Conservation (phyloP, 2,113 vertebrate genomes). For the Petaurus breviceps region DNA sequence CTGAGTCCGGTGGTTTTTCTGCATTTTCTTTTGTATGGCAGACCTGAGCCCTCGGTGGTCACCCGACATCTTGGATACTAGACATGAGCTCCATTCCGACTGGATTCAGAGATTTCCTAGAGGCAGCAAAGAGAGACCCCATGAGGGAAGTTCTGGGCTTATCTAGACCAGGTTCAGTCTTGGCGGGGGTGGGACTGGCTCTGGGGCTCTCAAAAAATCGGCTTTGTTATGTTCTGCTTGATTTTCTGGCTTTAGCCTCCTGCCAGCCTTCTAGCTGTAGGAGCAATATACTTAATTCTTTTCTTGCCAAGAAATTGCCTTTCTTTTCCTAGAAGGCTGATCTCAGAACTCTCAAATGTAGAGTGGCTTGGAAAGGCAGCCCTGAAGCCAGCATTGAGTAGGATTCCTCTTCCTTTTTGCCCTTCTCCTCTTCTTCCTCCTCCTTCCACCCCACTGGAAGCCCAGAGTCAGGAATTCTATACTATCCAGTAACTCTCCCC, state of each 20-base stretch:
- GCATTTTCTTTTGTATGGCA: neutral
- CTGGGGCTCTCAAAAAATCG: no score
- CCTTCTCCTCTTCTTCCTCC: no score
- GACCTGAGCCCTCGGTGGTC: neutral
- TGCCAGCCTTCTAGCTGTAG: neutral
- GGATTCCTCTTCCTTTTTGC: no score
- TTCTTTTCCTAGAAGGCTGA: neutral
- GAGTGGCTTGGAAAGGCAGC: neutral
- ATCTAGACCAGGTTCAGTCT: no score
- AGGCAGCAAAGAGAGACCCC: no score
- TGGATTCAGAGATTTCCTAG: neutral
- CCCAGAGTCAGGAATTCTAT: no score
- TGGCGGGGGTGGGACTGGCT: no score
- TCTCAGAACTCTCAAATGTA: neutral
- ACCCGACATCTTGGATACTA: neutral
- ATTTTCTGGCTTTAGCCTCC: neutral
- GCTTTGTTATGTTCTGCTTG: no score
- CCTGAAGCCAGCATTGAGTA: no score
- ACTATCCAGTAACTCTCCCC: no score
- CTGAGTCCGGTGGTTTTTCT: neutral
- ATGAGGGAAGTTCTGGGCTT: neutral
- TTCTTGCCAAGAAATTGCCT: neutral
- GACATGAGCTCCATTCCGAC: neutral
- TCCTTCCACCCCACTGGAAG: no score
- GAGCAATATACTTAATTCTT: neutral